Conservation (phyloP, 2,797 vertebrate genomes). For the Gymnothorax reevesii region DNA sequence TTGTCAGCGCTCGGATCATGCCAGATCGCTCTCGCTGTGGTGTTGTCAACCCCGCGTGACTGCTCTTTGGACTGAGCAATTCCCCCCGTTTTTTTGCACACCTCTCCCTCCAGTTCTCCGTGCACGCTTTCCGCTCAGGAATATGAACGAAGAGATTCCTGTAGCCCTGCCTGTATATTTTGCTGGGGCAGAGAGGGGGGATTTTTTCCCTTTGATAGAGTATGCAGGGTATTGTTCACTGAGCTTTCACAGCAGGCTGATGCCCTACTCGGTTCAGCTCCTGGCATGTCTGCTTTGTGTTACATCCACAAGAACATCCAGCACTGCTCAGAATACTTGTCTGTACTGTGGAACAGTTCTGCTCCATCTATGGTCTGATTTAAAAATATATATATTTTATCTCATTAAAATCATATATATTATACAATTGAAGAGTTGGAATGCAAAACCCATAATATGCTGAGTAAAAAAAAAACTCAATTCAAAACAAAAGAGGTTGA, state of each 20-base stretch:
- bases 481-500: no score
- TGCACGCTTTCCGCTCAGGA: neutral
- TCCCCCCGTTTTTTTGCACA: neutral
- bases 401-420: neutral
- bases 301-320: neutral
- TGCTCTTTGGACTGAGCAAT: conserved; percentile 17
- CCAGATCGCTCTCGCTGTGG: neutral
- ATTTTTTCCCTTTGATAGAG: neutral
- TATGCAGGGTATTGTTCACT: neutral
- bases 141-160: conserved; percentile 5
- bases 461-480: no score
- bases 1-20: neutral
- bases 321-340: neutral
- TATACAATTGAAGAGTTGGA: neutral
- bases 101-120: neutral
- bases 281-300: neutral
- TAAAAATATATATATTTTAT: neutral
- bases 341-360: neutral
- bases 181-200: neutral
- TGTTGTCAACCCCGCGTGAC: conserved; percentile 12
- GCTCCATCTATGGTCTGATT: neutral
- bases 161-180: neutral
- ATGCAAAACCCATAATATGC: no score
- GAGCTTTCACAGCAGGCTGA: neutral
- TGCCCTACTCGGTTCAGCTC: neutral